Evolutionary conservation across 1,140 invertebrate species (phyloP).

Genomic region (Drosophila virilis): DNA sequence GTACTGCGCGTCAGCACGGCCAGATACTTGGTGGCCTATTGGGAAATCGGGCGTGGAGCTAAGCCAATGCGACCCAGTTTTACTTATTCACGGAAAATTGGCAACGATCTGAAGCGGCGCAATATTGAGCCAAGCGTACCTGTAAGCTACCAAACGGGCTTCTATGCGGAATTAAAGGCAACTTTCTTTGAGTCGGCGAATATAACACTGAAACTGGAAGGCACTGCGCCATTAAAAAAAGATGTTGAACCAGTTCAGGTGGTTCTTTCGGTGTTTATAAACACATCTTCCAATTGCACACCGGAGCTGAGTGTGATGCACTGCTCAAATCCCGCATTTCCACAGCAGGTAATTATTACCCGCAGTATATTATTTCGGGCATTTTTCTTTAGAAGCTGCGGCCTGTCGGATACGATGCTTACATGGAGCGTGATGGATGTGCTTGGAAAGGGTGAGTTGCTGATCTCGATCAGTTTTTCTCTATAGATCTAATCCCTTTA

Average conservation of each 20-base stretch:
- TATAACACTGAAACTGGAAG: conserved; percentile 4
- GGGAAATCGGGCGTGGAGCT: background rate
- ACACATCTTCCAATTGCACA: too few relatives aligned
- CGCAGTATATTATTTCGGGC: too few relatives aligned
- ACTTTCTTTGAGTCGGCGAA: conserved; percentile 39
- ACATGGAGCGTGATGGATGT: background rate
- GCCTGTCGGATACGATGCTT: background rate
- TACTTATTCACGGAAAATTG: conserved; percentile 4
- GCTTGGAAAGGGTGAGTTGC: background rate
- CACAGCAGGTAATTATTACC: too few relatives aligned
- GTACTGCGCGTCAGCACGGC: conserved; percentile 17
- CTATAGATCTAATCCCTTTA: too few relatives aligned
- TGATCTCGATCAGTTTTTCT: background rate
- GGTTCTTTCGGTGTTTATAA: too few relatives aligned
- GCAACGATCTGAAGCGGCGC: background rate
- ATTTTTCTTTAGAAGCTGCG: background rate
- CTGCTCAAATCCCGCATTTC: too few relatives aligned
- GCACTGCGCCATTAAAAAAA: background rate
- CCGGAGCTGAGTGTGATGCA: too few relatives aligned
- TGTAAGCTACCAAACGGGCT: conserved; percentile 34
- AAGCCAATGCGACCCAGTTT: conserved; percentile 2
- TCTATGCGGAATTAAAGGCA: conserved; percentile 18
- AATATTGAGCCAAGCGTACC: conserved; percentile 1
- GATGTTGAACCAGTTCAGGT: too few relatives aligned
- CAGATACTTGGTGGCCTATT: conserved; percentile 35